Evolutionary conservation across 2,888 invertebrate genomes (phyloP), one percentile per base, ranked within the genome.

Genomic region (Cynaeus angustus): DNA sequence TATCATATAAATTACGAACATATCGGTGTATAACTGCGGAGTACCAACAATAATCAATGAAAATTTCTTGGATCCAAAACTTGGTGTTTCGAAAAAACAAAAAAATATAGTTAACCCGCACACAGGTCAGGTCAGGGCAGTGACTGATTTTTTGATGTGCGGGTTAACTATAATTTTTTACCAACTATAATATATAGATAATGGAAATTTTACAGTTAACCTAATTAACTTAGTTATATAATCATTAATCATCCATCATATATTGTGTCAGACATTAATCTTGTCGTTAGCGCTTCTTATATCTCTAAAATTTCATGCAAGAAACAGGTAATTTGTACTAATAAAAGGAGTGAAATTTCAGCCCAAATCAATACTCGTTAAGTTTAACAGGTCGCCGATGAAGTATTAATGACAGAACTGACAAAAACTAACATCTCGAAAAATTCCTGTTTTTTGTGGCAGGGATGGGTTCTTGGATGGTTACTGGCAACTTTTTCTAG

Each of bases 241-340:
- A 7, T 14, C 9, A 53, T 53, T 7, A 53, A 53, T 53, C 37
- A 53, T 53, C 10, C 16, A 53, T 33, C 28, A 12, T 13, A 28
- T 53, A 26, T 33, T 53, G 16, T 12, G 37, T 14, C 53, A 53
- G 48, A 12, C 33, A 37, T 33, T 53, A 37, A 37, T 37, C 14
- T 53, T 53, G 37, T 53, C 53, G 53, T 53, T 53, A 33, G 16
- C 3, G 13, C 33, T 53, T 53, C 37, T 33, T 53, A 33, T 37
- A 30, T 16, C 10, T 12, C n/a, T 28, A 28, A 50, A 50, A 50
- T 50, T 50, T 50, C 50, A 50, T 9, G 50, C 50, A 50, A 26
- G 30, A 50, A 50, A 30, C 5, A 50, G 50, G 26, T 37, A 33
- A 37, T 37, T 8, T 33, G 33, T 53, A 26, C 14, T 26, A 53